phyloP scores from a whole-genome alignment of 2,888 invertebrate genomes.

The Salticus scenicus region DNA sequence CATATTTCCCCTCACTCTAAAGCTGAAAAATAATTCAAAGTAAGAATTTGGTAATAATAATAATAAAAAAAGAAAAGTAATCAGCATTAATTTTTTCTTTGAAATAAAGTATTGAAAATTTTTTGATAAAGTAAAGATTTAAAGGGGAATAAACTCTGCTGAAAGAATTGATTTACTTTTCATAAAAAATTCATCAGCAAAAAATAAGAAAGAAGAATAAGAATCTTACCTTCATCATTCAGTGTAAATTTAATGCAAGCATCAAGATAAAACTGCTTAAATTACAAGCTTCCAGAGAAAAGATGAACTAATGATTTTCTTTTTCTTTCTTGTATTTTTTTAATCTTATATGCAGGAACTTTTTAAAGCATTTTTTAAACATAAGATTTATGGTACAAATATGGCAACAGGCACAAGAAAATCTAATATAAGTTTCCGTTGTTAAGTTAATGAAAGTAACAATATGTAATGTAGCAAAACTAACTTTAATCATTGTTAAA shows the following conservation, averaged over 20 bases:
- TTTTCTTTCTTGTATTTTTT: neutral
- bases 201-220: conserved; percentile 8
- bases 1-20: no score
- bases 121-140: conserved; percentile 1
- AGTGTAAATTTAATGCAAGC: neutral
- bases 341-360: no score
- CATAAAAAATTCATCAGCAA: neutral
- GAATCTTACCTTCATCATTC: conserved; percentile 20
- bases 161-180: neutral
- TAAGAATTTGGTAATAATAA: no score
- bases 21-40: no score
- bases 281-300: neutral
- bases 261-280: neutral
- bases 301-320: neutral
- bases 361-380: no score
- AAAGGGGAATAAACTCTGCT: neutral
- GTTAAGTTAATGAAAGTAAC: no score
- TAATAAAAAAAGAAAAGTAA: neutral
- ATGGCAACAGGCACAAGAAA: no score
- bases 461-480: no score
- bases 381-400: no score
- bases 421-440: no score
- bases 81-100: neutral
- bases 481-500: no score
- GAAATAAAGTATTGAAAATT: conserved; percentile 28